Base-by-base conservation (phyloP, 2,113 vertebrate species). In the Cebus imitator region DNA sequence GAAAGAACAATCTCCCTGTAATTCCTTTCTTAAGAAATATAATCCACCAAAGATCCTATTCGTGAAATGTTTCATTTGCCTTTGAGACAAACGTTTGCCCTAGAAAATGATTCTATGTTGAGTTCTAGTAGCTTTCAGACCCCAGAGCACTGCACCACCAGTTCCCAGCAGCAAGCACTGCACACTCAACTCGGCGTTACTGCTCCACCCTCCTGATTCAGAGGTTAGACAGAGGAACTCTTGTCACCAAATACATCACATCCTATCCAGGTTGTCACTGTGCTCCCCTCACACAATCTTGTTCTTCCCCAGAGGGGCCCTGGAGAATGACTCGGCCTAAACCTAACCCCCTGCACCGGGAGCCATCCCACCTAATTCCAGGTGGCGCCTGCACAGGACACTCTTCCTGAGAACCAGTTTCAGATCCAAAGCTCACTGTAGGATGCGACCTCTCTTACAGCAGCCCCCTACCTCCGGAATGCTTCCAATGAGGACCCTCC, bases 361-460 rank as follows among this genome's bases (percentile, higher is more conserved):
- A 37, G 43, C 52, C 18, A 16, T 3, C 32, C 37, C 1, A 1
- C 37, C 45, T 17, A 3, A 13, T n/a, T 57, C 52, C 6, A 6
- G 61, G 21, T 0, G 0, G 23, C 20, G n/a, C 37, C 1, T 6
- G 1, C 45, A 2, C 2, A 12, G 50, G 20, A 43, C 5, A 1
- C 10, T 16, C 58, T 40, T 50, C 70, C 76, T 23, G 12, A 87
- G 66, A 66, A 50, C 55, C 76, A 45, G 64, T 6, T 40, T 45
- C 68, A 6, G 82, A 4, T 25, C 66, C 50, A 2, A 0, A 25
- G 57, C 23, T 83, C 82, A 35, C 25, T 16, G 5, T 2, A 9
- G 18, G 14, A 23, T 30, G 6, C 43, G 16, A 1, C 48, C 23
- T 16, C 0, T 10, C 37, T 70, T 40, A 50, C 25, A 32, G 68